Evolutionary conservation across 2,113 vertebrate genomes (phyloP), one percentile per base, ranked within the genome.

Genomic region (Marmota monax): DNA sequence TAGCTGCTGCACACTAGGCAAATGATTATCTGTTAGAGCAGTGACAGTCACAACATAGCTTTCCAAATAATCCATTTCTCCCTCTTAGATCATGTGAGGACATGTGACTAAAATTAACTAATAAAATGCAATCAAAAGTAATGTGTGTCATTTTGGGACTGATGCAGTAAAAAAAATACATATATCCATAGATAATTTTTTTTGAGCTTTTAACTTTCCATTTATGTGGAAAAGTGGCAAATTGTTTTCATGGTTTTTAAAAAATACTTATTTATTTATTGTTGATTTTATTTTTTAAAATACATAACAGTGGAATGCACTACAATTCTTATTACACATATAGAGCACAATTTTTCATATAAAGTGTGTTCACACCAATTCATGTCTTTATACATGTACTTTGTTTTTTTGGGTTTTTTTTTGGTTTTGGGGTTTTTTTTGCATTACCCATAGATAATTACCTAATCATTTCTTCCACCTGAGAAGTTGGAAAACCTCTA

Each of bases 111-210:
- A 3, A 25, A 63, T 16, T 72, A 85, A 88, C 53, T 85, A 87
- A 86, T 73, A 51, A 95, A 93, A 86, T 72, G 6, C 5, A 96
- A 58, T 37, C 27, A 23, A 67, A 96, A 91, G 12, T 20, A 45
- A 65, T 12, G 9, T 83, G 32, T 61, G 25, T 72, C 72, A 80
- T 87, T 92, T 96, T 39, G 70, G 56, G 53, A 14, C 48, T 58
- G 42, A 95, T 63, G 37, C 58, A 72, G 32, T 63, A 22, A 58
- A 58, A 22, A 6, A 58, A 7, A 58, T 22, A 58, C 7, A 58
- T 58, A 20, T 58, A 20, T 29, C 27, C 45, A 61, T 39, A 9
- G 39, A 11, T 58, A 74, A 88, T 79, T 72, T 45, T 45, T 45
- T 45, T 9, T 45, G 45, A 45, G 45, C 45, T 45, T 45, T 45